A percentile compares a stretch with the other conserved stretches of the same genome.
phyloP scores from a whole-genome alignment of 2,888 invertebrate species.

The Fissipunctia ypsillon region DNA sequence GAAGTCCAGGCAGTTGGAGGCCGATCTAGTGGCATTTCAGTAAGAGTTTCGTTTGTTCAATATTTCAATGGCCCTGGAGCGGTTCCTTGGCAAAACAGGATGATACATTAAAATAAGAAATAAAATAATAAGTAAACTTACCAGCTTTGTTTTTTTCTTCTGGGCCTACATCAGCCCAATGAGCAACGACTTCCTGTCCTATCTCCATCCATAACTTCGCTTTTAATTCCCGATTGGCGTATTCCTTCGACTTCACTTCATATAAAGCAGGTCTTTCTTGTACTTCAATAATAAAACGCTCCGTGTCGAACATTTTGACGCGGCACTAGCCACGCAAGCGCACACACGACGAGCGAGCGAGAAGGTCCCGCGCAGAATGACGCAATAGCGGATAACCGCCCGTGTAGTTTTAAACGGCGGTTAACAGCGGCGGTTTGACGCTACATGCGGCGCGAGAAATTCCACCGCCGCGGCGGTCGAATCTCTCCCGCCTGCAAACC shows the following conservation, averaged over 20 bases:
- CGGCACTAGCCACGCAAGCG: conserved; percentile 21
- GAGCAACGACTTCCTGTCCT: conserved; percentile 16
- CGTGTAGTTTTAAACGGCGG: conserved; percentile 23
- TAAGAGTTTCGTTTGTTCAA: conserved; percentile 15
- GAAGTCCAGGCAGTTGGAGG: conserved; percentile 16
- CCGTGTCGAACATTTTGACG: conserved; percentile 19
- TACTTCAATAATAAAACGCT: conserved; percentile 14
- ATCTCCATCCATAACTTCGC: conserved; percentile 13
- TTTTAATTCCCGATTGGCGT: conserved; percentile 13
- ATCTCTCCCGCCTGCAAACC: conserved; percentile 30
- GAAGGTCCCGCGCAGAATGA: conserved; percentile 19
- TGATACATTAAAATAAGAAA: conserved; percentile 15
- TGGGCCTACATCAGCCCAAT: conserved; percentile 18
- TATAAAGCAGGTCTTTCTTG: conserved; percentile 9
- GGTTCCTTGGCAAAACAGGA: conserved; percentile 12
- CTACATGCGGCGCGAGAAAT: too few species aligned
- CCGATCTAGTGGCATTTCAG: conserved; percentile 19
- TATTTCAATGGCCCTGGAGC: conserved; percentile 15
- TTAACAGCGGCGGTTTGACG: conserved; percentile 43
- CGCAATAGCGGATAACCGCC: conserved; percentile 28
- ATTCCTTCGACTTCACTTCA: conserved; percentile 3
- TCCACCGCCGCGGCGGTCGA: too few species aligned
- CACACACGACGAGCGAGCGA: conserved; percentile 14
- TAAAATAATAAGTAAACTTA: conserved; percentile 23
- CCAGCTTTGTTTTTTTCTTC: conserved; percentile 16